Conservation (phyloP, 2,113 vertebrate species). For the human region GRCh38 chr4:62026001-62026500, state of each 20-base stretch:
- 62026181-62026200: neutral
- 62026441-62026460: neutral
- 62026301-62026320: neutral
- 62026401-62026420: neutral
- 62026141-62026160: neutral
- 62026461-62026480: neutral
- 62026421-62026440: neutral
- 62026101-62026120: neutral
- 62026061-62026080: neutral
- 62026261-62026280: neutral
- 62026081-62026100: constrained; percentile 22
- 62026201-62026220: neutral
- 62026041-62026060: neutral
- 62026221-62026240: neutral
- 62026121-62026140: neutral
- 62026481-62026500: neutral
- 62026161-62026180: neutral
- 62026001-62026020: neutral
- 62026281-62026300: neutral
- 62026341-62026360: neutral
- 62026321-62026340: neutral
- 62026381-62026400: neutral
- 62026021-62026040: neutral
- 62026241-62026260: neutral
- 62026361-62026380: constrained; percentile 17